phyloP scores from a whole-genome alignment of 2,797 vertebrate species.

The Nannoperca obscura region DNA sequence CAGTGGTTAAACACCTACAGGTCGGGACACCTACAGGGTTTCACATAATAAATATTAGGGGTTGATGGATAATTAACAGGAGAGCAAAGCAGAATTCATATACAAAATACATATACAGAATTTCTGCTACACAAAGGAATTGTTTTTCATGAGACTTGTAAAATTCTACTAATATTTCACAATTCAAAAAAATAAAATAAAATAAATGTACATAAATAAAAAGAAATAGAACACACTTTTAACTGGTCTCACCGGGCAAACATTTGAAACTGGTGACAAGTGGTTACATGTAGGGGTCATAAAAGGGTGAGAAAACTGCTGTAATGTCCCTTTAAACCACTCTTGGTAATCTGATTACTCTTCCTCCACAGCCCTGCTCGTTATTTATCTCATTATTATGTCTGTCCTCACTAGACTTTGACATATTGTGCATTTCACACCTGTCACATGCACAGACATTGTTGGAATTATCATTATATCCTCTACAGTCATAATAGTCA shows the following conservation, averaged over 20 bases:
- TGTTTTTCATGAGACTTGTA: not conserved
- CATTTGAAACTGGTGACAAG: not conserved
- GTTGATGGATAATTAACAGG: not conserved
- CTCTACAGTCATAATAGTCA: slow-evolving; percentile 23
- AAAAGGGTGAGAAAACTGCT: not conserved
- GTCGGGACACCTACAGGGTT: not conserved
- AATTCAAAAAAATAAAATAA: not conserved
- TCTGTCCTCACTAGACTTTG: slow-evolving; percentile 18
- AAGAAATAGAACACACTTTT: not conserved
- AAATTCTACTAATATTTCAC: not conserved
- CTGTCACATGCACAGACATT: slow-evolving; percentile 32
- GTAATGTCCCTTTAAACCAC: not conserved
- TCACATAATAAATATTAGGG: not conserved
- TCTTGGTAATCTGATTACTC: slow-evolving; percentile 26
- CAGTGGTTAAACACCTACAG: not conserved
- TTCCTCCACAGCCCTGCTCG: slow-evolving; percentile 5
- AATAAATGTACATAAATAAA: not conserved
- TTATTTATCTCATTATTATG: slow-evolving; percentile 27
- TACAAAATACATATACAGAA: too few relatives aligned
- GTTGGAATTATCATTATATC: slow-evolving; percentile 22
- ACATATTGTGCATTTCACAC: slow-evolving; percentile 42
- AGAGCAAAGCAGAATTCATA: not conserved
- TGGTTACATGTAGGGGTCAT: not conserved
- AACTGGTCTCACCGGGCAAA: not conserved
- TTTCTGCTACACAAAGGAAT: not conserved